phyloP scores from a whole-genome alignment of 2,113 vertebrate genomes.

The Anseranas semipalmata region DNA sequence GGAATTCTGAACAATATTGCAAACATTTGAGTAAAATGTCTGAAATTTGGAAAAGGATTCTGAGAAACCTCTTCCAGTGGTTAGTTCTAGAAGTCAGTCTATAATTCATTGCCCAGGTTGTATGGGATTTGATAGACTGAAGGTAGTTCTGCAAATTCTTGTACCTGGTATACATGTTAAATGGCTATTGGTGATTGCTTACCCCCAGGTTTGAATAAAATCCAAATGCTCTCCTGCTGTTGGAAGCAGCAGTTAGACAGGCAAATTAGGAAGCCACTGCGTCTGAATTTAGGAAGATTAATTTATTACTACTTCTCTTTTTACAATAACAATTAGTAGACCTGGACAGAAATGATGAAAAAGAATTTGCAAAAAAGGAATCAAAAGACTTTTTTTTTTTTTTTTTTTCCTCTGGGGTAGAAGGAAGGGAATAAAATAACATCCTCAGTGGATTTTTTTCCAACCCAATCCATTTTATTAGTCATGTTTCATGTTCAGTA shows the following conservation, averaged over 20 bases:
- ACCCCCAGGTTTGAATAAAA: neutral
- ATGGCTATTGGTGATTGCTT: neutral
- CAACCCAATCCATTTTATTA: neutral
- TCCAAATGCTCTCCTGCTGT: neutral
- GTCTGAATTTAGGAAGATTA: neutral
- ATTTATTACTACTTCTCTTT: neutral
- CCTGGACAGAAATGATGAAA: neutral
- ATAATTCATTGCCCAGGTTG: neutral
- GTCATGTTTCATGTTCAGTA: neutral
- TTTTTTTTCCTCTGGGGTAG: neutral
- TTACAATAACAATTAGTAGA: neutral
- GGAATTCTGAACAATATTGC: neutral
- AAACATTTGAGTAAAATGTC: neutral
- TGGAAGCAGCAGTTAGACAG: neutral
- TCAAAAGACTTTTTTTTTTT: neutral
- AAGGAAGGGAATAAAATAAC: neutral
- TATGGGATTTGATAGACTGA: neutral
- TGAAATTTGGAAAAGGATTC: neutral
- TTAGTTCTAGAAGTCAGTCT: neutral
- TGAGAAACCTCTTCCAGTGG: neutral
- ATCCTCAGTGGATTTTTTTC: neutral
- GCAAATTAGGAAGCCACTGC: neutral
- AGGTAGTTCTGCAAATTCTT: neutral
- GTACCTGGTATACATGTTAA: neutral
- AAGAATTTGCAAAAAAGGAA: neutral